Evolutionary conservation across 2,113 vertebrate genomes (phyloP), one percentile per base, ranked within the genome.

Genomic region (Silurus asotus): DNA sequence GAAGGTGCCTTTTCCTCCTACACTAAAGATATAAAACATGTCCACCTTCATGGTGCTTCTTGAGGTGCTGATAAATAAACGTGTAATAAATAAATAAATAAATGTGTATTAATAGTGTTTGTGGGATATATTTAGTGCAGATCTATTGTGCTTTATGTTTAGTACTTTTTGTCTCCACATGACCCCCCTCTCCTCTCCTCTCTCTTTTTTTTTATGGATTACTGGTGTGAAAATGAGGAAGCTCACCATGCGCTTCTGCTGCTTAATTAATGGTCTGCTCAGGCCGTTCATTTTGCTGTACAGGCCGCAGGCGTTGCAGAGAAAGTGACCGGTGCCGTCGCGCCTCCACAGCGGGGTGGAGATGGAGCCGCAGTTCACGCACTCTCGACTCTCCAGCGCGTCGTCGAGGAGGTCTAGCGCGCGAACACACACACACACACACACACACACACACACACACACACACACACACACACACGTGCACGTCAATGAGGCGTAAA

Each of bases 221-320:
- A 19, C 5, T 17, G 37, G 61, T 65, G 80, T 82, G 80, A 49
- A 37, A 78, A 70, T 75, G 70, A 23, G 7, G 81, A 53, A 20
- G 69, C 97, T 98, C 91, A 99, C 98, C 97, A 98, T 99, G 93
- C 98, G 95, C 92, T 99, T 99, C 93, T 97, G 97, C 8, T 96
- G 97, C 92, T 99, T 99, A 95, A 99, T 99, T 92, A 99, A 96
- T 86, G 98, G 98, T 88, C 98, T 94, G 93, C 97, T 99, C 86
- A 99, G 97, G 48, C 98, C 98, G 90, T 99, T 99, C 97, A 99
- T 99, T 94, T 99, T 99, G 96, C 97, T 99, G 94, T 99, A 99
- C 69, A 99, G 96, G 88, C 98, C 98, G 90, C 98, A 99, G 90
- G 98, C 98, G 90, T 99, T 99, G 93, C 98, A 99, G 90, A 99